Base-by-base conservation (phyloP, 2,888 invertebrate species). In the Acleris literana region DNA sequence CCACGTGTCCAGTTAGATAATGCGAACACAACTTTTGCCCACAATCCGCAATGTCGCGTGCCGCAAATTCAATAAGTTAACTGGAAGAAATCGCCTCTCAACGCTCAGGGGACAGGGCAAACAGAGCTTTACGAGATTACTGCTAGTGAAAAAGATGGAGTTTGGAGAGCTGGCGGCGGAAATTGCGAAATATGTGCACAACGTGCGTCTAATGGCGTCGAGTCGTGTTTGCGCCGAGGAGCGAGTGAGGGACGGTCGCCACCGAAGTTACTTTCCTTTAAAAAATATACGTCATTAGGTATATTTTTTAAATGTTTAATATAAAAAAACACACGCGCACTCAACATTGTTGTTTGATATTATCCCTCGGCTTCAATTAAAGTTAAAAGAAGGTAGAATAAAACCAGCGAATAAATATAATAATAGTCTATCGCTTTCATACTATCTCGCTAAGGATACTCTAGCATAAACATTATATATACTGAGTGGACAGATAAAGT, bases 101-200 rank as follows among this genome's bases (percentile, higher is more conserved):
- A 60, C 68, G 65, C 71, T 68, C 69, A 7, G 64, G 71, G 71
- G 71, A 72, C 71, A 71, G 64, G 63, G 72, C 74, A 78, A 79
- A 79, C 76, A 74, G 69, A 73, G 60, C 71, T 72, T 69, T 71
- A 75, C 63, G 74, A 78, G 77, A 79, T 80, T 77, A 78, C 75
- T 71, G 71, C 63, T 66, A 74, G 79, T 81, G 80, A 82, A 79
- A 79, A 79, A 74, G 74, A 69, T 62, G 66, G 64, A 68, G 64
- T 54, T 62, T 43, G 59, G 52, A 61, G 51, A n/a, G 46, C n/a
- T 58, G 63, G 17, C 60, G 43, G 71, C 71, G 81, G 79, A 82
- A 82, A 84, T 82, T 82, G 77, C 79, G 78, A 81, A 79, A 84
- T 84, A 82, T 81, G 79, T 72, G 64, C 76, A 73, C 71, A 72